Evolutionary conservation across 2,888 invertebrate species (phyloP), one percentile per base, ranked within the genome.

Genomic region (Caprella mutica): DNA sequence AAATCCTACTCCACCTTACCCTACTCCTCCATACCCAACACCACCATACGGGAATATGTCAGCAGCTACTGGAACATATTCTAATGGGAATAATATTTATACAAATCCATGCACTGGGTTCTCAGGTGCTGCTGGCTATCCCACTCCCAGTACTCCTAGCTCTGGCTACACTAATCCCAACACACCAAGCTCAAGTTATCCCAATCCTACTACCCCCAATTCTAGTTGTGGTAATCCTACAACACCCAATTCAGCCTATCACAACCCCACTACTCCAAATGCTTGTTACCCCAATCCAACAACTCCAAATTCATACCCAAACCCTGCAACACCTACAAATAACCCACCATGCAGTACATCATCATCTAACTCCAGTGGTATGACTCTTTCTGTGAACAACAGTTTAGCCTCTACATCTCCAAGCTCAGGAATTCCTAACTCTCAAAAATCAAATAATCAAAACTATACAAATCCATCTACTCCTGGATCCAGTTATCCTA

Each of bases 141-240:
- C 48, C 30, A 48, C 48, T 8, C 48, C 48, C 27, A 48, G 48
- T 21, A 48, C 48, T 4, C 48, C 48, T 6, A 48, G 48, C 19
- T 48, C 48, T 12, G 48, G 48, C 1, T 48, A 48, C 48, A 48
- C 48, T 24, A 48, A 48, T 30, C 48, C 48, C 48, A 48, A 48
- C 48, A 48, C 48, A 6, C 48, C 48, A 1, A 30, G 48, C 48
- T 48, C 48, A 27, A 48, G 48, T 21, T 48, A 48, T n/a, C 29
- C 33, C 8, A 48, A 48, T 30, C 48, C 48, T 30, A 48, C 29
- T 30, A 48, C 48, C 21, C 48, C 48, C 8, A 48, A 27, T 5
- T 48, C 48, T 17, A 29, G 46, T 9, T 46, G 26, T n/a, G 48
- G 48, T 24, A 29, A 27, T 1, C 29, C 29, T 12, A 19, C 48